A percentile compares a stretch with the other conserved stretches of the same genome.
Conservation (phyloP, 2,113 vertebrate species). For the Muscicapa adusta region DNA sequence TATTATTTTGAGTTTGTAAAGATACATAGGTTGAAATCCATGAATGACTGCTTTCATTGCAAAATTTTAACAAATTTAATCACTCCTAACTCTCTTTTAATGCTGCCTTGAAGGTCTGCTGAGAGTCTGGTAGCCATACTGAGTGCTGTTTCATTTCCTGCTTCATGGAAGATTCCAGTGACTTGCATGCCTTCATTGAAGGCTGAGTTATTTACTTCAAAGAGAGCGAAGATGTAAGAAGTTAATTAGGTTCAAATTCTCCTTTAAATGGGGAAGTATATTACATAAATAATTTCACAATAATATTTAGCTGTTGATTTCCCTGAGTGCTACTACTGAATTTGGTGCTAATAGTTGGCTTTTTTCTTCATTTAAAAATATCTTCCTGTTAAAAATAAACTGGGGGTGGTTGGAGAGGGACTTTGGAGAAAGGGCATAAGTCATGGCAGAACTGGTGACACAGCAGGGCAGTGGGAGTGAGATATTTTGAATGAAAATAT, state of each 20-base stretch:
- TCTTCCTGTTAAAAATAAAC: neutral
- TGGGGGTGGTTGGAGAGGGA: neutral
- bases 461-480: neutral
- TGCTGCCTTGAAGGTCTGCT: neutral
- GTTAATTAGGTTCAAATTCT: neutral
- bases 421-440: neutral
- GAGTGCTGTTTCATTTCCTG: neutral
- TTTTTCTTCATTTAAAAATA: neutral
- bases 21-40: neutral
- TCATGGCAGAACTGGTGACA: neutral
- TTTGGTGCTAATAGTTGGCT: neutral
- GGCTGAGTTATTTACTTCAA: neutral
- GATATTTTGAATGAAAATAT: neutral
- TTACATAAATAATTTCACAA: neutral
- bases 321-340: neutral
- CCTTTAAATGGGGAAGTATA: neutral
- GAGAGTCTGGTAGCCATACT: neutral
- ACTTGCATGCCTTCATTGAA: neutral
- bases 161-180: neutral
- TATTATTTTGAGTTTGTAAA: neutral
- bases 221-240: neutral
- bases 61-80: neutral
- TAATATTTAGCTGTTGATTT: neutral
- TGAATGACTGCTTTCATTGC: neutral
- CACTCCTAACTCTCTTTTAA: neutral